Evolutionary conservation across 2,797 vertebrate species (phyloP).

Genomic region (Podargus strigoides): DNA sequence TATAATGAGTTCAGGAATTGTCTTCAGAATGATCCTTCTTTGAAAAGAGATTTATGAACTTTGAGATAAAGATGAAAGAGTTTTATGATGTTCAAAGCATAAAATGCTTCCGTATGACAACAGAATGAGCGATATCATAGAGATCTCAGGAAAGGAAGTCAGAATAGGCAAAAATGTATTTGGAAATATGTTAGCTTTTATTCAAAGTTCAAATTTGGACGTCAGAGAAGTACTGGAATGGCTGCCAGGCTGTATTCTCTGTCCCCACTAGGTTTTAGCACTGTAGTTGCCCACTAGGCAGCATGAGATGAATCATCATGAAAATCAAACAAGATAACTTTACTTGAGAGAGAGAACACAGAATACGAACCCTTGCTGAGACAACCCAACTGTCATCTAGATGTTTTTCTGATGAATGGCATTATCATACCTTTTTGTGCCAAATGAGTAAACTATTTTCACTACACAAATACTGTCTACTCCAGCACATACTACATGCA

Average conservation of each 20-base stretch:
- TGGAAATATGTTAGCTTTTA: background rate
- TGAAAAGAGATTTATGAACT: background rate
- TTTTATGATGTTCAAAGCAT: background rate
- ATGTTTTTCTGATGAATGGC: slow-evolving; percentile 23
- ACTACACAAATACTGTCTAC: background rate
- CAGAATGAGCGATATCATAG: background rate
- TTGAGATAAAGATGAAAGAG: too few species aligned
- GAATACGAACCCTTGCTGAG: background rate
- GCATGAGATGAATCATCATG: background rate
- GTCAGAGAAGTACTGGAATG: background rate
- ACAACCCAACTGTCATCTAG: slow-evolving; percentile 26
- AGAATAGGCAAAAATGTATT: background rate
- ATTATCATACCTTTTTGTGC: slow-evolving; percentile 31
- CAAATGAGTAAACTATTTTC: slow-evolving; percentile 38
- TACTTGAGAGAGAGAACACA: background rate
- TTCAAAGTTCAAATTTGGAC: background rate
- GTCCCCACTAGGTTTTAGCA: background rate
- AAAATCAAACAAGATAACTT: background rate
- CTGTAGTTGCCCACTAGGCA: background rate
- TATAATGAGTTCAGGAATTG: background rate
- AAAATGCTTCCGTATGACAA: background rate
- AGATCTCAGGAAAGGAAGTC: background rate
- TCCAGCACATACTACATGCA: background rate
- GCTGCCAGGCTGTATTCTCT: background rate
- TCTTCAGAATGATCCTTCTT: background rate